Conservation (phyloP, 1,140 invertebrate genomes). For the Penaeus indicus region DNA sequence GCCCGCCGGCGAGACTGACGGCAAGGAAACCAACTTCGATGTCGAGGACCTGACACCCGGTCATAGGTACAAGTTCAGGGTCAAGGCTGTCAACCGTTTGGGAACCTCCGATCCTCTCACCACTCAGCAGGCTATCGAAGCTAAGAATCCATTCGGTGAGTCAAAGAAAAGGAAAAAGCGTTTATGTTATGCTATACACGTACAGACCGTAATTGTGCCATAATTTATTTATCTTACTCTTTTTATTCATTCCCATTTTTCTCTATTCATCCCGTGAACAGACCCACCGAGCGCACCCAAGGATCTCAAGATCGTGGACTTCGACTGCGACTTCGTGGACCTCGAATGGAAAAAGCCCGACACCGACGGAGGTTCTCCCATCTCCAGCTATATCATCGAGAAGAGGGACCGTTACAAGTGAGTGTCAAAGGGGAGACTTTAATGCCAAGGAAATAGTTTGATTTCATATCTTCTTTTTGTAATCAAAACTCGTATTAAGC, state of each 20-base stretch:
- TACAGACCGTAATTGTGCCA: no score
- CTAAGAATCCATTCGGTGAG: constrained; percentile 97
- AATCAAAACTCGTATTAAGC: no score
- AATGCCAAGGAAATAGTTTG: background rate
- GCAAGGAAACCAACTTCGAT: constrained; percentile 80
- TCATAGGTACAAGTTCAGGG: constrained; percentile 97
- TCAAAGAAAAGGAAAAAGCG: background rate
- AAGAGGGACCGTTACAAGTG: constrained; percentile 89
- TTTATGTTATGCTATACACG: no score
- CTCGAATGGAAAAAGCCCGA: constrained; percentile 92
- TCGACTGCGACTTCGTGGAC: constrained; percentile 93
- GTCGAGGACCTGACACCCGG: constrained; percentile 86
- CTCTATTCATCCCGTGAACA: background rate
- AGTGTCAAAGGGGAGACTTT: constrained; percentile 12
- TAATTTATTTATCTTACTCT: background rate
- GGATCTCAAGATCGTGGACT: constrained; percentile 83
- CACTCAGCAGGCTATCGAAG: constrained; percentile 89
- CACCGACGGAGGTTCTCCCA: constrained; percentile 88
- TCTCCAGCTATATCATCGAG: constrained; percentile 94
- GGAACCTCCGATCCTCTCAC: constrained; percentile 95
- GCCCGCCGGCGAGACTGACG: constrained; percentile 88
- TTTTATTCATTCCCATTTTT: no score
- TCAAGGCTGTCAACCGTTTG: constrained; percentile 94
- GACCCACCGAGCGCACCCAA: constrained; percentile 59
- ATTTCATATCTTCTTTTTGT: no score